Evolutionary conservation across 2,797 vertebrate genomes (phyloP).

Genomic region (Scolopax rusticola): DNA sequence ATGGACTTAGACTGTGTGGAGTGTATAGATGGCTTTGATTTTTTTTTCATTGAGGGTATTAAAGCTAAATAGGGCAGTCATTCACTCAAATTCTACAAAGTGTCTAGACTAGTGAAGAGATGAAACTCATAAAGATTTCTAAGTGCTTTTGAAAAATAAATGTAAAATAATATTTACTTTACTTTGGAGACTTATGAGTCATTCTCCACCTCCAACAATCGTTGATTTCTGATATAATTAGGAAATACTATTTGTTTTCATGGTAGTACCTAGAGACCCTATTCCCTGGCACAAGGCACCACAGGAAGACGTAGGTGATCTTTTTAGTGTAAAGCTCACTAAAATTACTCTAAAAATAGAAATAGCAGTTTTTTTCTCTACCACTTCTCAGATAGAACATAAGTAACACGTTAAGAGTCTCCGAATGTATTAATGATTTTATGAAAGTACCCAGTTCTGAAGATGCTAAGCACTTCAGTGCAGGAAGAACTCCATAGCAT

Average conservation of each 20-base stretch:
- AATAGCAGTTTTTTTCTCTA: not conserved
- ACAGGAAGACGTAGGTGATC: not conserved
- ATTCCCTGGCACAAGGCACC: not conserved
- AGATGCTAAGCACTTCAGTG: not conserved
- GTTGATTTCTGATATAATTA: conserved; percentile 17
- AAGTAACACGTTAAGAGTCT: not conserved
- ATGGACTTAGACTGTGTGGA: not conserved
- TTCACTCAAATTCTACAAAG: not conserved
- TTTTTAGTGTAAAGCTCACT: conserved; percentile 3
- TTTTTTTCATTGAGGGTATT: not conserved
- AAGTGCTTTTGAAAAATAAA: conserved; percentile 31
- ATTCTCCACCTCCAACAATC: not conserved
- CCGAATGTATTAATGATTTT: not conserved
- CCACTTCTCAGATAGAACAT: not conserved
- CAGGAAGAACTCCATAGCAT: not conserved
- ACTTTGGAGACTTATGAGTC: conserved; percentile 37
- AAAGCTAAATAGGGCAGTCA: not conserved
- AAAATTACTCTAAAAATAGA: conserved; percentile 21
- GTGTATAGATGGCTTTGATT: not conserved
- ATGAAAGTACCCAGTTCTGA: not conserved
- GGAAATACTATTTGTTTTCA: conserved; percentile 43
- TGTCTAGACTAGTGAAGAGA: not conserved
- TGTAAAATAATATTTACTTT: conserved; percentile 12
- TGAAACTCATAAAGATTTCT: not conserved
- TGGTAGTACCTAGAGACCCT: not conserved